Evolutionary conservation across 2,113 vertebrate species (phyloP).

Genomic region (Oreotrochilus melanogaster): DNA sequence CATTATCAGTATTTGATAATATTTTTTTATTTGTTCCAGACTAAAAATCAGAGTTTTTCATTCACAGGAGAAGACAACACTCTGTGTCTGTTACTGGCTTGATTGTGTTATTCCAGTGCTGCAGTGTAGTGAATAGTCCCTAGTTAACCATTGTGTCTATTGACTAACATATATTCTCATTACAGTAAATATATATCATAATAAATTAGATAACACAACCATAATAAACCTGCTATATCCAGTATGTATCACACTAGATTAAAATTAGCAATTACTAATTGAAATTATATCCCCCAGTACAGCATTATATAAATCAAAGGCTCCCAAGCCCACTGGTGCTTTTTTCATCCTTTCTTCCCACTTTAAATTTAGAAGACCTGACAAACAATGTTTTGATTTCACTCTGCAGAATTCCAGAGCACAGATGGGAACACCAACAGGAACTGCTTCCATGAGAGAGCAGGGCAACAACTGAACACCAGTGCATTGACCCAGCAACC

Average conservation of each 20-base stretch:
- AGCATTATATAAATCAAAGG: slow-evolving; percentile 64
- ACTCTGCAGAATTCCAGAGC: background rate
- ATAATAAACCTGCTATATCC: slow-evolving; percentile 48
- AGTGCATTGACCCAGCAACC: background rate
- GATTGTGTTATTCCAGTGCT: slow-evolving; percentile 13
- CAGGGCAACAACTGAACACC: fast-evolving
- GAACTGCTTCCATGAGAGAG: background rate
- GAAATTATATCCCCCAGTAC: slow-evolving; percentile 50
- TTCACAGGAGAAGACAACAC: background rate
- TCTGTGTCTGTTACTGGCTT: slow-evolving; percentile 1
- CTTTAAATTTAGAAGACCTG: background rate
- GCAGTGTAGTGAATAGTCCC: slow-evolving; percentile 1
- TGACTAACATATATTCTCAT: slow-evolving; percentile 59
- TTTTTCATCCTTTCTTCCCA: background rate
- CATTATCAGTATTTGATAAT: background rate
- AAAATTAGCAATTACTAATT: slow-evolving; percentile 70
- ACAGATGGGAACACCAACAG: background rate
- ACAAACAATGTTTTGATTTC: background rate
- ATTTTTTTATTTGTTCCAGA: slow-evolving; percentile 20
- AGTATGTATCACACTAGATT: slow-evolving; percentile 49
- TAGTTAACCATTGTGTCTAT: slow-evolving; percentile 42
- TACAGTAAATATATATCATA: slow-evolving; percentile 56
- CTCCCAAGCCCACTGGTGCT: background rate
- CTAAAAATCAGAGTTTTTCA: slow-evolving; percentile 26
- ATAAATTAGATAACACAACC: slow-evolving; percentile 45